These are phyloP conservation scores for Peromyscus eremicus DNA, from an alignment of 2,797 vertebrate genomes.

Conservation along the genomic window DNA sequence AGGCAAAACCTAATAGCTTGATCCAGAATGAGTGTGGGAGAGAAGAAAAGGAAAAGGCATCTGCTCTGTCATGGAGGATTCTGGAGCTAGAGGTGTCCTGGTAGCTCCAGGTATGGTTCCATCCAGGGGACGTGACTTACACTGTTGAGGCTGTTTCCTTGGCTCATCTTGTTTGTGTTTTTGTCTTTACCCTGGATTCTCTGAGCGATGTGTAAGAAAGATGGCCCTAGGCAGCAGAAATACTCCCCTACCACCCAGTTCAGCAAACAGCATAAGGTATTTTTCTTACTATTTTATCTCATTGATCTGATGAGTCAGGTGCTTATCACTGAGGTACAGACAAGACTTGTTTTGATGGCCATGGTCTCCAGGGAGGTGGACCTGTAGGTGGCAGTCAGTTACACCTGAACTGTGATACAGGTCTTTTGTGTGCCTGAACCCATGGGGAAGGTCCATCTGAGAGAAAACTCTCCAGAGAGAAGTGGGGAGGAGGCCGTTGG, in stretches of 20 bases:
- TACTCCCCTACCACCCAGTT: neutral
- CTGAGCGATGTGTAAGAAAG: neutral
- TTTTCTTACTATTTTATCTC: neutral
- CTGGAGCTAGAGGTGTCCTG: neutral
- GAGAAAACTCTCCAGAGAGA: neutral
- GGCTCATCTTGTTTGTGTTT: neutral
- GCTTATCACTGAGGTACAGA: neutral
- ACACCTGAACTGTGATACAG: neutral
- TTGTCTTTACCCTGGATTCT: neutral
- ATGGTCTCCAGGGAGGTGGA: neutral
- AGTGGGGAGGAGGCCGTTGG: neutral
- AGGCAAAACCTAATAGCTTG: neutral
- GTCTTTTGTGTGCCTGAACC: neutral
- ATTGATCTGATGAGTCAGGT: neutral
- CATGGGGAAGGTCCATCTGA: neutral
- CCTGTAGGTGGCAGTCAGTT: neutral
- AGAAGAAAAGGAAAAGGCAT: neutral
- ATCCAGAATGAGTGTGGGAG: neutral
- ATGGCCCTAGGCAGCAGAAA: neutral
- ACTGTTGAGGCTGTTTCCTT: neutral
- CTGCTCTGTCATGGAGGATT: neutral
- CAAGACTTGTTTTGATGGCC: neutral
- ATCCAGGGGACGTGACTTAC: neutral
- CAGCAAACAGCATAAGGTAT: neutral
- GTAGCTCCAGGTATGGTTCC: neutral